phyloP scores from a whole-genome alignment of 2,797 vertebrate genomes.

The Lemur catta region DNA sequence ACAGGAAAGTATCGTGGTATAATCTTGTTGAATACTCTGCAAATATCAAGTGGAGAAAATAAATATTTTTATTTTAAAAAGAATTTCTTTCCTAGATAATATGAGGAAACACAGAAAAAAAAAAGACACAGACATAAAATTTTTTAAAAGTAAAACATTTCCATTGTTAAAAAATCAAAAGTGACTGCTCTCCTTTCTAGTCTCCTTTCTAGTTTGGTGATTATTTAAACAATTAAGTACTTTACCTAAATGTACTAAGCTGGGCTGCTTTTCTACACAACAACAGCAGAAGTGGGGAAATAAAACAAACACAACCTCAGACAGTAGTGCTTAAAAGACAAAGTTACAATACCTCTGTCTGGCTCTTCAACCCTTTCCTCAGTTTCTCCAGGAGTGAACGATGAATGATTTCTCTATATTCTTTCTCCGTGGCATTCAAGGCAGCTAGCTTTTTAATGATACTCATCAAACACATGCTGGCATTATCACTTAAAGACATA shows the following conservation, averaged over 20 bases:
- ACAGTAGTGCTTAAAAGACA: background rate
- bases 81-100: background rate
- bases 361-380: conserved; percentile 92
- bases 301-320: background rate
- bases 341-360: conserved; percentile 88
- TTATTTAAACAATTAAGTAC: background rate
- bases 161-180: background rate
- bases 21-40: conserved; percentile 94
- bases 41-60: conserved; percentile 59
- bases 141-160: background rate
- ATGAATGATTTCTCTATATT: conserved; percentile 91
- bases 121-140: background rate
- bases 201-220: background rate
- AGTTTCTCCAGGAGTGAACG: conserved; percentile 91
- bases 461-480: conserved; percentile 91
- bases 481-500: conserved; percentile 96
- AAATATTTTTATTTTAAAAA: conserved; percentile 8
- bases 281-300: background rate
- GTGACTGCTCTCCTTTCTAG: background rate
- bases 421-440: conserved; percentile 84
- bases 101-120: background rate
- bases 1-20: conserved; percentile 93
- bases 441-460: conserved; percentile 88
- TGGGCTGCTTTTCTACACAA: background rate
- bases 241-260: background rate